Evolutionary conservation across 2,888 invertebrate species (phyloP).

Genomic region (Galerucella pusilla): DNA sequence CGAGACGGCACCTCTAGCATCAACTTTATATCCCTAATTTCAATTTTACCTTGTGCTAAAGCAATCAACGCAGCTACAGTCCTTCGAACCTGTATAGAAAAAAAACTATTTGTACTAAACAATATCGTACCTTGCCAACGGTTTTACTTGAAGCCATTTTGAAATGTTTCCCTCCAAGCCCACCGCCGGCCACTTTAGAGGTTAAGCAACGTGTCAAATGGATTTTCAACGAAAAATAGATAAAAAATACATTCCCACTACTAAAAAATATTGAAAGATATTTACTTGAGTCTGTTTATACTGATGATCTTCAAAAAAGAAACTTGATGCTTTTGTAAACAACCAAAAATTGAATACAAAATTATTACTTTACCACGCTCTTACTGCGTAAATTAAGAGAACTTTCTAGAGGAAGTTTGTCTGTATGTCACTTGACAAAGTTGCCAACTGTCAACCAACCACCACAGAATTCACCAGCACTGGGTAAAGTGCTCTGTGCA

Average conservation of each 20-base stretch:
- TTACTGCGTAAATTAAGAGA: slow-evolving; percentile 42
- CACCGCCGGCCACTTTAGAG: slow-evolving; percentile 58
- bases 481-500: too few relatives aligned
- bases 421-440: slow-evolving; percentile 14
- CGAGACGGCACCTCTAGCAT: slow-evolving; percentile 84
- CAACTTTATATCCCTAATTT: slow-evolving; percentile 73
- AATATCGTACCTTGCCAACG: slow-evolving; percentile 52
- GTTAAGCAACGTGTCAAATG: slow-evolving; percentile 62
- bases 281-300: slow-evolving; percentile 47
- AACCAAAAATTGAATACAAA: slow-evolving; percentile 28
- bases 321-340: slow-evolving; percentile 32
- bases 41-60: slow-evolving; percentile 72
- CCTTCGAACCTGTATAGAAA: slow-evolving; percentile 76
- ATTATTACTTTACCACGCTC: slow-evolving; percentile 35
- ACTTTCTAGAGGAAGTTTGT: slow-evolving; percentile 17
- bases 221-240: slow-evolving; percentile 40
- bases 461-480: neutral
- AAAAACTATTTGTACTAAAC: slow-evolving; percentile 54
- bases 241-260: slow-evolving; percentile 25
- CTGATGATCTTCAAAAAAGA: slow-evolving; percentile 33
- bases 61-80: slow-evolving; percentile 77
- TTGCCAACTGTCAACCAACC: slow-evolving; percentile 32
- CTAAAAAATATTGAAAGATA: slow-evolving; percentile 45
- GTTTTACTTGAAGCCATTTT: slow-evolving; percentile 61
- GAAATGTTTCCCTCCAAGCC: slow-evolving; percentile 62